phyloP scores from a whole-genome alignment of 1,140 invertebrate species.

The Polyergus mexicanus region DNA sequence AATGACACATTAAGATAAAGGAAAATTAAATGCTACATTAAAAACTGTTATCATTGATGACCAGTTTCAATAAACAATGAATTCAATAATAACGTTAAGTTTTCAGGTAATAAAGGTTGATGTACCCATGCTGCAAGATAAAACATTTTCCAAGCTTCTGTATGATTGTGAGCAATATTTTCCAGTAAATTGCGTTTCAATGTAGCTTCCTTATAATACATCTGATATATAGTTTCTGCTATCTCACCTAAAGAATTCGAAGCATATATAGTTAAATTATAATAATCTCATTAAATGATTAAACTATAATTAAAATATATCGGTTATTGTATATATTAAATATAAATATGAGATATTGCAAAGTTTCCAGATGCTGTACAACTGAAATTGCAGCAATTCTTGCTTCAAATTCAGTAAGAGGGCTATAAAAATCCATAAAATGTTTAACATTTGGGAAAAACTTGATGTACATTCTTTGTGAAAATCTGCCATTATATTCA shows the following conservation, averaged over 20 bases:
- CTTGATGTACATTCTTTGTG: no score
- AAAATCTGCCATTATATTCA: no score
- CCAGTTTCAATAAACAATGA: conserved; percentile 79
- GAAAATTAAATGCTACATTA: conserved; percentile 39
- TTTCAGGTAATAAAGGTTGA: conserved; percentile 75
- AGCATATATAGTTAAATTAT: conserved; percentile 16
- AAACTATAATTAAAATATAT: conserved; percentile 4
- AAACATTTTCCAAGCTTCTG: conserved; percentile 77
- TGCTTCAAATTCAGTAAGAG: no score
- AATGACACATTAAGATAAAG: conserved; percentile 31
- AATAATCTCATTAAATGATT: background rate
- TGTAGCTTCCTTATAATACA: conserved; percentile 73
- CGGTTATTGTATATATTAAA: background rate
- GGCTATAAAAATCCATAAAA: no score
- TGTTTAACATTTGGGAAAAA: no score
- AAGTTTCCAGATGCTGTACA: background rate
- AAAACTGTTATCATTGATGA: conserved; percentile 68
- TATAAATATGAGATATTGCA: background rate
- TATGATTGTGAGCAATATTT: conserved; percentile 78
- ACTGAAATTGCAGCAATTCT: no score
- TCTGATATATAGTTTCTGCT: conserved; percentile 72
- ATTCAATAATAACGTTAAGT: conserved; percentile 73
- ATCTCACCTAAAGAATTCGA: conserved; percentile 67
- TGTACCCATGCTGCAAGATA: conserved; percentile 79
- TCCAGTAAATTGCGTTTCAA: conserved; percentile 77